Base-by-base conservation (phyloP, 2,888 invertebrate species). In the Podotricha telesiphe region DNA sequence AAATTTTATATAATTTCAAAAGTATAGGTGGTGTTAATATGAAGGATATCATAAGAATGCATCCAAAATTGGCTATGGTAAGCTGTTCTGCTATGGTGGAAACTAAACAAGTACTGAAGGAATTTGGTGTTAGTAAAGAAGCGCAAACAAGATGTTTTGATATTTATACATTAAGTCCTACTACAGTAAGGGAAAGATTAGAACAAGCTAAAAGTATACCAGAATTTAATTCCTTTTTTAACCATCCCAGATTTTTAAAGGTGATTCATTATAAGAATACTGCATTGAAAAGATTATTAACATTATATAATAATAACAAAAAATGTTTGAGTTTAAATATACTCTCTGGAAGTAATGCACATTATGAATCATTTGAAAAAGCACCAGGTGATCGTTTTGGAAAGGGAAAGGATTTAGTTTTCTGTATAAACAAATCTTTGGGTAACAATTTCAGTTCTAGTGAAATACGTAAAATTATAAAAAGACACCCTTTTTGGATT, bases 81-180 rank as follows among this genome's bases (percentile, higher is more conserved):
- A 92, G 81, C 70, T 88, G 77, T 79, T 70, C 77, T 5, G 82
- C 79, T 13, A 70, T 93, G 65, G 13, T 85, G 58, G 87, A 89
- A 76, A 93, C 82, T 68, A 83, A 79, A 75, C 82, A 84, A 19
- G 73, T 92, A 37, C 78, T 93, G 47, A 77, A 91, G 74, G 86
- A 89, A 65, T 86, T 83, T 82, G 78, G 80, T 22, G 84, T 93
- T 37, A 80, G 78, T 68, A 80, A 87, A 76, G 91, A 93, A 72
- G 91, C 91, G 19, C 93, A 93, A 77, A 82, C 76, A 69, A 88
- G 85, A 77, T 93, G 93, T 81, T 89, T 92, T 78, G 85, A 89
- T 73, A 86, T 93, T 68, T 93, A 71, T 48, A 77, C 77, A 48
- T 61, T 93, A 10, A 79, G 88, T n/a, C 85, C 88, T 19, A 77